phyloP scores from a whole-genome alignment of 2,113 vertebrate genomes.

The Smithornis capensis region DNA sequence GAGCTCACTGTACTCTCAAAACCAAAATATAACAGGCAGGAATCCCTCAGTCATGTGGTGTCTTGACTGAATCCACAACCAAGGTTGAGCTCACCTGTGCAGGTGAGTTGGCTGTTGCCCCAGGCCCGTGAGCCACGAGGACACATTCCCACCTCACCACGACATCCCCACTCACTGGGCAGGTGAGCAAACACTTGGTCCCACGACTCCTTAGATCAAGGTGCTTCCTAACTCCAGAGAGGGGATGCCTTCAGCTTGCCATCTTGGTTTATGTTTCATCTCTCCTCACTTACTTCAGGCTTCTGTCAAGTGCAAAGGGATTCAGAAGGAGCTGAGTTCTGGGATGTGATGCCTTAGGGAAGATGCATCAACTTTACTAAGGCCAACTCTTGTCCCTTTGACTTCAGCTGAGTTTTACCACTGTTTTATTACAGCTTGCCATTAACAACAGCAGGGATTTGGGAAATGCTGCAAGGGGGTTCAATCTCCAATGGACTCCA shows the following conservation, averaged over 20 bases:
- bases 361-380: not conserved
- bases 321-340: not conserved
- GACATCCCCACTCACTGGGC: not conserved
- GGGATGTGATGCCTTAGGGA: not conserved
- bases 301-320: not conserved
- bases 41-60: not conserved
- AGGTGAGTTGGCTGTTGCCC: not conserved
- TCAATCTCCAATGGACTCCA: not conserved
- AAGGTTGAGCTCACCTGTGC: not conserved
- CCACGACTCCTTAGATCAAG: not conserved
- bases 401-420: not conserved
- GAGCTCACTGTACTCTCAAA: not conserved
- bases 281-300: not conserved
- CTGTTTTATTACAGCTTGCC: not conserved
- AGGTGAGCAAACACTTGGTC: not conserved
- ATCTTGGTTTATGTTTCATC: not conserved
- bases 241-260: not conserved
- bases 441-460: not conserved
- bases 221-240: not conserved
- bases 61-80: not conserved
- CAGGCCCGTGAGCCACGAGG: not conserved
- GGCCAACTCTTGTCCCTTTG: not conserved
- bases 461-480: rapidly evolving
- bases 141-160: not conserved
- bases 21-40: not conserved